phyloP scores from a whole-genome alignment of 2,113 vertebrate species.

The Dicerorhinus sumatrensis region DNA sequence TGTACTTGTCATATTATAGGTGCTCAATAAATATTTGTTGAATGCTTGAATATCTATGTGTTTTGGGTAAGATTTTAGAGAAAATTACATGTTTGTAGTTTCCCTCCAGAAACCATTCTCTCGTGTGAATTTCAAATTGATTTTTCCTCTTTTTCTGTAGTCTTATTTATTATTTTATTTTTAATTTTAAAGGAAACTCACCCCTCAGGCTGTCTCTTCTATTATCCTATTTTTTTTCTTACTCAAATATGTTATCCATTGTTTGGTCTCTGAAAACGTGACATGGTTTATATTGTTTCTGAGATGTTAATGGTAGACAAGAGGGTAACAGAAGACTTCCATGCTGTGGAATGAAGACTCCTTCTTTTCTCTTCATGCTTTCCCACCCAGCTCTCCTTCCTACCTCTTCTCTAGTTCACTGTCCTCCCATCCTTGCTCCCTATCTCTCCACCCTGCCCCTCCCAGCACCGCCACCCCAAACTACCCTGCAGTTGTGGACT shows the following conservation, averaged over 20 bases:
- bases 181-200: neutral
- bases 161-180: slow-evolving; percentile 44
- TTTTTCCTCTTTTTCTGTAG: neutral
- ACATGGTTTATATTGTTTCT: neutral
- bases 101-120: neutral
- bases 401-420: neutral
- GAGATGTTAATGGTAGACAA: neutral
- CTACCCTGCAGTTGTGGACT: neutral
- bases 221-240: neutral
- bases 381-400: neutral
- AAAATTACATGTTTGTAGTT: neutral
- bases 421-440: neutral
- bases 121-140: slow-evolving; percentile 31
- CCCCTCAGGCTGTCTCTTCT: neutral
- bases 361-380: neutral
- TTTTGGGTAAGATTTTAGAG: neutral
- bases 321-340: neutral
- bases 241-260: neutral
- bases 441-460: too few species aligned
- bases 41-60: neutral
- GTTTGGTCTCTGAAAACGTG: neutral
- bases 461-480: neutral
- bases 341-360: neutral
- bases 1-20: neutral
- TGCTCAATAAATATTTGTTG: neutral